Conservation (phyloP, 92 coral and sea anemone genomes). For the Hydrozoanthus gracilis region DNA sequence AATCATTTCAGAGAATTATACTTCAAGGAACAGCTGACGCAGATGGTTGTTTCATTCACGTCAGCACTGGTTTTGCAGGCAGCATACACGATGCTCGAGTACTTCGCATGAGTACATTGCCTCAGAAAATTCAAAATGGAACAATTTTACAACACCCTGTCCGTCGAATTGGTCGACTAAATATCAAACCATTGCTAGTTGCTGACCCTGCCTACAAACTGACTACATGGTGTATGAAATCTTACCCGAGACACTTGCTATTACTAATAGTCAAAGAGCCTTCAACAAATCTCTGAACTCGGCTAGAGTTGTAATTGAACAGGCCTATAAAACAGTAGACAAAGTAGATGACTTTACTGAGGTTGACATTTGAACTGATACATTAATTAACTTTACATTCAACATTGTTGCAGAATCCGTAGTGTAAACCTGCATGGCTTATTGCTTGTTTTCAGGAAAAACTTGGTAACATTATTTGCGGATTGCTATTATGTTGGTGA, state of each 20-base stretch:
- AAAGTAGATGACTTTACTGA: no score
- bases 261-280: constrained; percentile 25
- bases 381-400: no score
- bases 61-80: constrained; percentile 64
- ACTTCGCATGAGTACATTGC: constrained; percentile 52
- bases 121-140: background rate
- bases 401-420: no score
- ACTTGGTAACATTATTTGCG: no score
- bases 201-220: constrained; percentile 60
- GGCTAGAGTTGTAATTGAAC: constrained; percentile 49
- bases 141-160: constrained; percentile 15
- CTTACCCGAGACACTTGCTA: constrained; percentile 33
- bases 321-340: no score
- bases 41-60: constrained; percentile 24
- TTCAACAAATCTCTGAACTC: constrained; percentile 38
- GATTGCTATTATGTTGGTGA: no score
- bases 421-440: no score
- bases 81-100: constrained; percentile 67
- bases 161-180: background rate
- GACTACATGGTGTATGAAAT: constrained; percentile 55
- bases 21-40: constrained; percentile 59
- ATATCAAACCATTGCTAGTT: constrained; percentile 47
- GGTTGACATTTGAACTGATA: no score
- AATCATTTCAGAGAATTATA: constrained; percentile 54
- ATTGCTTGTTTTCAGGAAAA: no score